Percentiles rank a stretch among this genome's conserved stretches.
Evolutionary conservation across 2,797 vertebrate genomes (phyloP).

Genomic region (Harpagifer antarcticus): DNA sequence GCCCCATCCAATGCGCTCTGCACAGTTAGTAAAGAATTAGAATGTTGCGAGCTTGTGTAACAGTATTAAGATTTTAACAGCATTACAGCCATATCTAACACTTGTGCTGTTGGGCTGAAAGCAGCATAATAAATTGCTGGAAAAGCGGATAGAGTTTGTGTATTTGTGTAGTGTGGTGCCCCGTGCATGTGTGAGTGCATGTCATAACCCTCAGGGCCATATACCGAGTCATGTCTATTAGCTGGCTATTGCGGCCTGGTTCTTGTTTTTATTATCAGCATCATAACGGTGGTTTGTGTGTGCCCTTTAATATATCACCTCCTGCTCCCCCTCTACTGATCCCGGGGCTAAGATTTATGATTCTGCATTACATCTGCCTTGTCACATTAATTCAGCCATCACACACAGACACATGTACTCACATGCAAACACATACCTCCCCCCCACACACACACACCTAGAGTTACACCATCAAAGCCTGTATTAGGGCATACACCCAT

Average conservation of each 20-base stretch:
- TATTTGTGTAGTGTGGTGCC: conserved; percentile 21
- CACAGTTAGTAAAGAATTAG: conserved; percentile 64
- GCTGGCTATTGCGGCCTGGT: conserved; percentile 61
- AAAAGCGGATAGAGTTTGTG: conserved; percentile 73
- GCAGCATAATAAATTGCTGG: conserved; percentile 73
- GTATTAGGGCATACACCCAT: conserved; percentile 49
- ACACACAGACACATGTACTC: conserved; percentile 69
- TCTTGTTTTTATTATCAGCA: conserved; percentile 76
- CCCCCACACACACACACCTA: conserved; percentile 14
- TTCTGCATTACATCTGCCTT: conserved; percentile 80
- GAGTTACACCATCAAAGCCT: conserved; percentile 60
- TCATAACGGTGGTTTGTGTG: conserved; percentile 43
- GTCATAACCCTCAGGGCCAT: conserved; percentile 69
- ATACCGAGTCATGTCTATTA: conserved; percentile 78
- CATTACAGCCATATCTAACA: conserved; percentile 72
- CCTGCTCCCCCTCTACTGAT: conserved; percentile 69
- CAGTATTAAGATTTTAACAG: conserved; percentile 75
- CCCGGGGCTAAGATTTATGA: conserved; percentile 84
- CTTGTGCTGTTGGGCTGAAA: conserved; percentile 68
- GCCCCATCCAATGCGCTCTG: conserved; percentile 12
- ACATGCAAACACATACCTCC: conserved; percentile 42
- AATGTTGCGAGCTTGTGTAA: conserved; percentile 72
- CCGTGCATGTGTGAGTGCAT: conserved; percentile 3
- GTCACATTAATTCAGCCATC: conserved; percentile 84
- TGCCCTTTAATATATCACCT: conserved; percentile 73